Evolutionary conservation across 2,113 vertebrate species (phyloP).

Genomic region (Sander vitreus): DNA sequence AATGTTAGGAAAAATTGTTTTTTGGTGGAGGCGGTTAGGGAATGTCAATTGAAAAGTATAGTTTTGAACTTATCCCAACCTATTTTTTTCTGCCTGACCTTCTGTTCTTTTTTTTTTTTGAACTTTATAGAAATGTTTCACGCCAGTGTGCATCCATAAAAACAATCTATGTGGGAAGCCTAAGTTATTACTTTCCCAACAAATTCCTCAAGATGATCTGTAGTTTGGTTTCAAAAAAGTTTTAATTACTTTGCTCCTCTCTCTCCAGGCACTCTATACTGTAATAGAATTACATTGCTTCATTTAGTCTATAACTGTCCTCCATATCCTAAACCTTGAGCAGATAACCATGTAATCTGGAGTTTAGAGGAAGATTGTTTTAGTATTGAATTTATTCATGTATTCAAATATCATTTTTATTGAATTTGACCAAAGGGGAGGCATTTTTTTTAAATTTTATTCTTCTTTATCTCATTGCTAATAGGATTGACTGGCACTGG

Average conservation of each 20-base stretch:
- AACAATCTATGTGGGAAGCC: background rate
- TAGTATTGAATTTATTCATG: slow-evolving; percentile 57
- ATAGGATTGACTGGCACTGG: slow-evolving; percentile 36
- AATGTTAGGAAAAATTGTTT: background rate
- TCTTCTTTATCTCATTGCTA: slow-evolving; percentile 29
- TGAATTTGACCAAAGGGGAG: slow-evolving; percentile 23
- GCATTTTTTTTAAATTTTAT: slow-evolving; percentile 2
- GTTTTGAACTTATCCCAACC: background rate
- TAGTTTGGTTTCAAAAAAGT: background rate
- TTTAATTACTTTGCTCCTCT: background rate
- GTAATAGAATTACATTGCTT: slow-evolving; percentile 1
- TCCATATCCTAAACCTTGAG: slow-evolving; percentile 8
- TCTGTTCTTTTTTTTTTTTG: background rate
- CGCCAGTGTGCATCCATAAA: background rate
- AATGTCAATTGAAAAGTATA: background rate
- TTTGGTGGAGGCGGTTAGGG: background rate
- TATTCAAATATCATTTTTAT: slow-evolving; percentile 47
- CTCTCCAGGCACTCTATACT: background rate
- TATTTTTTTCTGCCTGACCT: background rate
- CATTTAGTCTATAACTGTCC: slow-evolving; percentile 4
- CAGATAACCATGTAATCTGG: slow-evolving; percentile 33
- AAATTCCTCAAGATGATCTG: background rate
- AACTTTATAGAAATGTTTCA: background rate
- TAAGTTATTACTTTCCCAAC: background rate
- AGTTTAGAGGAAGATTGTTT: slow-evolving; percentile 52